A percentile compares a stretch with the other conserved stretches of the same genome.
Conservation (phyloP, 2,888 invertebrate species). For the Trisateles emortualis region DNA sequence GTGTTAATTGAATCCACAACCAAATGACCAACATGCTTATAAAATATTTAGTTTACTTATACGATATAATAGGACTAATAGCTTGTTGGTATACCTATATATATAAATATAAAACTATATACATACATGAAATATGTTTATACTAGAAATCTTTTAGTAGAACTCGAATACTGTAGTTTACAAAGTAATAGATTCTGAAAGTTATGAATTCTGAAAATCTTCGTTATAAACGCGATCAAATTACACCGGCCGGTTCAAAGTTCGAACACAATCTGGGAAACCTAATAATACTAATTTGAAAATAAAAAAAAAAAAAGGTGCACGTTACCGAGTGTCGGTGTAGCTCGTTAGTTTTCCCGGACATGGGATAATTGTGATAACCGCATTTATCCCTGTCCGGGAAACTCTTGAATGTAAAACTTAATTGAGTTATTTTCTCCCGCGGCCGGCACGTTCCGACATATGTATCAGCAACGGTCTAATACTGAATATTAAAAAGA, state of each 20-base stretch:
- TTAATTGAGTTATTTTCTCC: conserved; percentile 77
- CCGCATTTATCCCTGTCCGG: conserved; percentile 73
- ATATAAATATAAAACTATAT: no score
- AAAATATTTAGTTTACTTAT: no score
- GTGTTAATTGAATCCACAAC: no score
- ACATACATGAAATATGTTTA: no score
- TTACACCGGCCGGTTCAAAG: background rate
- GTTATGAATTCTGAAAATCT: background rate
- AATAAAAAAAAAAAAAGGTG: conserved; percentile 48
- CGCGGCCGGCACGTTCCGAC: conserved; percentile 46
- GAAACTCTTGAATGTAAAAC: conserved; percentile 73
- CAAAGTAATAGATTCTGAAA: no score
- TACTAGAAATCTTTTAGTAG: no score
- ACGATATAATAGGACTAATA: no score
- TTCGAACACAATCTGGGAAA: conserved; percentile 18
- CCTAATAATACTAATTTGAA: conserved; percentile 23
- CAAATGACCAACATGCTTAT: no score
- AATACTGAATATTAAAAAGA: conserved; percentile 29
- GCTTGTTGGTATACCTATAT: no score
- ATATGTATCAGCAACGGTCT: conserved; percentile 26
- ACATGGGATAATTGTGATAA: conserved; percentile 79
- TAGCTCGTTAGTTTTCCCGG: conserved; percentile 69
- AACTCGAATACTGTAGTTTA: no score
- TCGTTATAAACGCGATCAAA: conserved; percentile 2
- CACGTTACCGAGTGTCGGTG: conserved; percentile 41